Conservation (phyloP, 92 coral and sea anemone species). For the Epizoanthus scotinus region DNA sequence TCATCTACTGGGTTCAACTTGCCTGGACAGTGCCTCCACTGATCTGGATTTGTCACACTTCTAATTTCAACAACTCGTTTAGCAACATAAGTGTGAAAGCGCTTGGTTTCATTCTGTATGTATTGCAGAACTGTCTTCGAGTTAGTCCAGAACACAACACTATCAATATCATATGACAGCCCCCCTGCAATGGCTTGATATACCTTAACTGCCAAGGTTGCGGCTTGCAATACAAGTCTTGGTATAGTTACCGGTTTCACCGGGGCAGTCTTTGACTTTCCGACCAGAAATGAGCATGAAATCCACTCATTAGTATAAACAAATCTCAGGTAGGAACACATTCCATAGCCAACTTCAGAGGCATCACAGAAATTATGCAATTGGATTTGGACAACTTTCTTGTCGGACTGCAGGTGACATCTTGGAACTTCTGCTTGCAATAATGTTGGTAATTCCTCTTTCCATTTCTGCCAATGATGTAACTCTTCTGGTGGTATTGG, state of each 20-base stretch:
- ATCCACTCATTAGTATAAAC: constrained; percentile 41
- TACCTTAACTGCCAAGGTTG: constrained; percentile 31
- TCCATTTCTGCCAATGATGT: constrained; percentile 51
- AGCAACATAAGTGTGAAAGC: constrained; percentile 51
- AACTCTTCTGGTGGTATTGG: constrained; percentile 43
- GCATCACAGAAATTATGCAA: constrained; percentile 59
- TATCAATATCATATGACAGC: constrained; percentile 38
- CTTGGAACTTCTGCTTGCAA: constrained; percentile 44
- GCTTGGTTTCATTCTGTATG: constrained; percentile 45
- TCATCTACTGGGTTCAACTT: no score
- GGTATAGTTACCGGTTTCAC: constrained; percentile 13
- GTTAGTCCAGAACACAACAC: constrained; percentile 43
- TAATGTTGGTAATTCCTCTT: constrained; percentile 20
- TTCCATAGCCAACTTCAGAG: constrained; percentile 51
- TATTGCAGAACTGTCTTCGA: constrained; percentile 46
- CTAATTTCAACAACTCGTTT: constrained; percentile 50
- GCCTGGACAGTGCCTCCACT: constrained; percentile 48
- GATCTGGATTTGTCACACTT: constrained; percentile 40
- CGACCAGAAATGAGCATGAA: constrained; percentile 46
- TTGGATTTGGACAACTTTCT: constrained; percentile 30
- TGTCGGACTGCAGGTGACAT: constrained; percentile 35
- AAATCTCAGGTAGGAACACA: constrained; percentile 54
- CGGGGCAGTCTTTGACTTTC: constrained; percentile 40
- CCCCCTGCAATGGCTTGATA: constrained; percentile 30
- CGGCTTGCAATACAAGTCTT: constrained; percentile 24